Conservation (phyloP, 2,888 invertebrate species). For the Heliconius ismenius region DNA sequence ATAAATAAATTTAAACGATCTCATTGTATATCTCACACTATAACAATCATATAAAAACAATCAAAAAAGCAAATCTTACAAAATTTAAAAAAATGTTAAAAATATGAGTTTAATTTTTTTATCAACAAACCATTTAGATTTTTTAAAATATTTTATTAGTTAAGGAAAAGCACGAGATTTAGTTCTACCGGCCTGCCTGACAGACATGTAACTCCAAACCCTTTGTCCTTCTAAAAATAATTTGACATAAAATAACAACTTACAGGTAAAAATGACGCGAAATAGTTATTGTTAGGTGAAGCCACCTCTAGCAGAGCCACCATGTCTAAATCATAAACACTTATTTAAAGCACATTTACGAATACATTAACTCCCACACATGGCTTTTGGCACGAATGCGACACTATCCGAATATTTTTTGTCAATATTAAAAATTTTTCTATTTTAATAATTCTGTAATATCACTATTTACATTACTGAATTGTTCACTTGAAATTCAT, state of each 20-base stretch:
- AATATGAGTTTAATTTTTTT: no score
- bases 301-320: slow-evolving; percentile 67
- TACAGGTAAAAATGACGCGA: slow-evolving; percentile 74
- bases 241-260: slow-evolving; percentile 50
- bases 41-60: no score
- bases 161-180: neutral
- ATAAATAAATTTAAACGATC: no score
- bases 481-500: neutral
- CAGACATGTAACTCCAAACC: neutral
- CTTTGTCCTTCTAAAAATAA: neutral
- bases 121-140: neutral
- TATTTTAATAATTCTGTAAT: neutral
- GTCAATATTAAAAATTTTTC: slow-evolving; percentile 39
- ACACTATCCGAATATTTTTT: slow-evolving; percentile 31
- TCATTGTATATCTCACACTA: no score
- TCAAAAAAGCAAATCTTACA: no score
- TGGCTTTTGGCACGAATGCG: slow-evolving; percentile 51
- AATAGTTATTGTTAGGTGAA: slow-evolving; percentile 65
- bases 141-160: neutral
- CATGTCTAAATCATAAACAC: slow-evolving; percentile 57
- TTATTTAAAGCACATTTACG: slow-evolving; percentile 59
- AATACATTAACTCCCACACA: slow-evolving; percentile 59
- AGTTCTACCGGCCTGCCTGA: neutral
- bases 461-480: neutral
- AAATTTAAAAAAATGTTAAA: no score